phyloP scores from a whole-genome alignment of 2,888 invertebrate species.

The Netelia inedita region DNA sequence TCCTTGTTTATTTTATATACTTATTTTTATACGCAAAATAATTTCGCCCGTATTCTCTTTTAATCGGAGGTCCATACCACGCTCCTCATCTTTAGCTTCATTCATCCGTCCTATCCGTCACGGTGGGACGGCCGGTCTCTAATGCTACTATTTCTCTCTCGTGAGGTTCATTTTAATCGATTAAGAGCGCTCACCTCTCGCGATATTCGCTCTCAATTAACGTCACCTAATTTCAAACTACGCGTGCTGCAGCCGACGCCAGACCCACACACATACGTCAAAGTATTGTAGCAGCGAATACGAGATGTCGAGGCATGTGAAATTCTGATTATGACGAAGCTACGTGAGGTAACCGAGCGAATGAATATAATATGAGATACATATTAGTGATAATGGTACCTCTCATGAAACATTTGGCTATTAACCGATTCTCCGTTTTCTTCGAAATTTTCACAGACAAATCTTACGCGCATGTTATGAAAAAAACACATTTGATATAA shows the following conservation, averaged over 20 bases:
- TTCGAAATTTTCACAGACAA: too few species aligned
- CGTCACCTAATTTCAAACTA: conserved; percentile 68
- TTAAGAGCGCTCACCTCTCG: conserved; percentile 58
- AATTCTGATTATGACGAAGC: conserved; percentile 59
- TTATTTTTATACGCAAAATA: too few species aligned
- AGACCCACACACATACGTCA: conserved; percentile 38
- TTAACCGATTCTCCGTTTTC: neutral
- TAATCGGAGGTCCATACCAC: too few species aligned
- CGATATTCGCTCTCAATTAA: conserved; percentile 69
- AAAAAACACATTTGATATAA: too few species aligned
- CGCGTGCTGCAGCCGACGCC: conserved; percentile 59
- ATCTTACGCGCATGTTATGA: too few species aligned
- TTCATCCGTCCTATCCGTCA: neutral
- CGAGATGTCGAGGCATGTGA: conserved; percentile 51
- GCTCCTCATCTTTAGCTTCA: too few species aligned
- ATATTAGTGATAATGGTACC: conserved; percentile 1
- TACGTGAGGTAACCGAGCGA: conserved; percentile 13
- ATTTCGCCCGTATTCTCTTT: too few species aligned
- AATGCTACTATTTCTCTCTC: conserved; percentile 23
- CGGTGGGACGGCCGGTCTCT: conserved; percentile 17
- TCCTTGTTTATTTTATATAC: too few species aligned
- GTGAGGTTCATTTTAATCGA: conserved; percentile 63
- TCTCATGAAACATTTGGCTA: neutral
- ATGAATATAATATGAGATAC: conserved; percentile 25
- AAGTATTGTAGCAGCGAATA: conserved; percentile 22